A percentile compares a stretch with the other conserved stretches of the same genome.
phyloP scores from a whole-genome alignment of 2,113 vertebrate genomes.

The Castor canadensis region DNA sequence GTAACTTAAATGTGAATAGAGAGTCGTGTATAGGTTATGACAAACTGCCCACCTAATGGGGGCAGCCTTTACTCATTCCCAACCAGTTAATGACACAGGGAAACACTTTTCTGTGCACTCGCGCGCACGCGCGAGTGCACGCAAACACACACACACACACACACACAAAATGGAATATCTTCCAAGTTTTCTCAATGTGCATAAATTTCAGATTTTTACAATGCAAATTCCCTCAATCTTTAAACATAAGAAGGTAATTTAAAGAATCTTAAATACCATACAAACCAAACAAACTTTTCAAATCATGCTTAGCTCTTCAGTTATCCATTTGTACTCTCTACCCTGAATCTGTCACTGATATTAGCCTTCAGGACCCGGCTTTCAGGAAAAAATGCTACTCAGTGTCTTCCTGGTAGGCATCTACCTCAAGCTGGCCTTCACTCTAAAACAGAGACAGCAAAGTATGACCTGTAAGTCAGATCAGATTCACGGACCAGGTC shows the following conservation, averaged over 20 bases:
- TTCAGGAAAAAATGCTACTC: not conserved
- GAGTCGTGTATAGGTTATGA: fast-evolving
- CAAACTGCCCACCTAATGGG: fast-evolving
- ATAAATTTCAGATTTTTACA: not conserved
- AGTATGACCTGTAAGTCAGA: not conserved
- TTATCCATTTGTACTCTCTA: not conserved
- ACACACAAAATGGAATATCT: not conserved
- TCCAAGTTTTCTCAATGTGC: not conserved
- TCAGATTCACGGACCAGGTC: not conserved
- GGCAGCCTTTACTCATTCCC: not conserved
- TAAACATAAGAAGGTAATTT: not conserved
- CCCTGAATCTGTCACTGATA: not conserved
- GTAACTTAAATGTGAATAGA: not conserved
- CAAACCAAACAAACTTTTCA: not conserved
- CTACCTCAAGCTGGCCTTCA: not conserved
- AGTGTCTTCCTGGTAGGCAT: too few species aligned
- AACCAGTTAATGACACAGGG: not conserved
- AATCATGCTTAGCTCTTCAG: not conserved
- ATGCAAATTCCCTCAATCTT: not conserved
- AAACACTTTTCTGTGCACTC: too few species aligned
- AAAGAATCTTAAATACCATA: not conserved
- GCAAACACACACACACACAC: not conserved
- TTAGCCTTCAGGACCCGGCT: not conserved
- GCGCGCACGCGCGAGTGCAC: too few species aligned
- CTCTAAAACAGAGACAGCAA: not conserved